Conservation (phyloP, 53 echinoderm and acorn worm species). For the Apostichopus leukothele region DNA sequence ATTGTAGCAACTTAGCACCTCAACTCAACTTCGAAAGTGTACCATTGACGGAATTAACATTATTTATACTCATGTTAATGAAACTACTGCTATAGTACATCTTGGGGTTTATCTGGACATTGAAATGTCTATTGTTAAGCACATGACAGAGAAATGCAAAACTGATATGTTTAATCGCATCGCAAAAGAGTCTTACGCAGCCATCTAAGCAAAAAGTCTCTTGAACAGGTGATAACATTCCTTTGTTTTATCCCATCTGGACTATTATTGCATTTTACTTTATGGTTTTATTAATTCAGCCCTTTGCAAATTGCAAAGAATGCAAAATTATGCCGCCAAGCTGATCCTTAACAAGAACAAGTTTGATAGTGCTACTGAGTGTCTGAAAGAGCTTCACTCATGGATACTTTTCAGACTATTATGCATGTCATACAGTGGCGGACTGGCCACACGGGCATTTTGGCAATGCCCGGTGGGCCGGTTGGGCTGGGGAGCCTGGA, state of each 20-base stretch:
- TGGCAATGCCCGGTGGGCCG: too few relatives aligned
- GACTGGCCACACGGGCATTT: too few relatives aligned
- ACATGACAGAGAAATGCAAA: constrained; percentile 21
- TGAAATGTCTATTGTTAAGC: constrained; percentile 5
- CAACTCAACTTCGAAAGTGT: neutral
- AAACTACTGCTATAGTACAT: neutral
- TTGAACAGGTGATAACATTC: constrained; percentile 3
- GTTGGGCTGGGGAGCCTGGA: too few relatives aligned
- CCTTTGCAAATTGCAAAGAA: neutral
- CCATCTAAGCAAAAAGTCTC: neutral
- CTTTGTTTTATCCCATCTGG: neutral
- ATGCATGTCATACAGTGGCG: neutral
- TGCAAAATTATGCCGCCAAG: neutral
- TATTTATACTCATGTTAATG: too few relatives aligned
- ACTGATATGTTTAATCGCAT: constrained; percentile 9
- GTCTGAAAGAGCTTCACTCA: neutral
- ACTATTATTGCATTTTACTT: neutral
- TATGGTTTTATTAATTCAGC: neutral
- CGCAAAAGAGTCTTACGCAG: neutral
- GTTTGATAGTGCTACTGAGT: too few relatives aligned
- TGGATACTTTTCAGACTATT: neutral
- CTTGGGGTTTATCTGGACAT: neutral
- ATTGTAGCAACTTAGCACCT: too few relatives aligned
- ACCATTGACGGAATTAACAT: neutral
- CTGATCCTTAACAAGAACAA: neutral